phyloP scores from a whole-genome alignment of 2,888 invertebrate species.

The Neoaliturus tenellus region DNA sequence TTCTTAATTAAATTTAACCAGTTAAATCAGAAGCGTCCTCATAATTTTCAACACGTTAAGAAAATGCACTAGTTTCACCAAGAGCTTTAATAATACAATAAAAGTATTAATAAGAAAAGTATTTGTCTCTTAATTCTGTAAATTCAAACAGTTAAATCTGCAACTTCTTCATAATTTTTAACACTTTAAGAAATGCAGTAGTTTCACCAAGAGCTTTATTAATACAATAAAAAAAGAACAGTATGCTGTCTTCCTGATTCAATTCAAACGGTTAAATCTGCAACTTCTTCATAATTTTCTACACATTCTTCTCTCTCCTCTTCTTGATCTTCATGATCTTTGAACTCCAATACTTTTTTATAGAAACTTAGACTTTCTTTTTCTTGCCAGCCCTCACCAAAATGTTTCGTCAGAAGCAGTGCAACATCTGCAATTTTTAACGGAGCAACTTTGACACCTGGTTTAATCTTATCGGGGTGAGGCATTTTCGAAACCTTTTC shows the following conservation, averaged over 20 bases:
- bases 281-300: neutral
- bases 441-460: neutral
- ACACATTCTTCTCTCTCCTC: neutral
- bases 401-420: neutral
- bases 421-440: constrained; percentile 3
- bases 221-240: no score
- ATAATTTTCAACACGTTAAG: no score
- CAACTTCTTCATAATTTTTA: no score
- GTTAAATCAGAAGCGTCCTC: neutral
- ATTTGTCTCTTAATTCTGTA: no score
- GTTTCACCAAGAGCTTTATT: no score
- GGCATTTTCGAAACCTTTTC: neutral
- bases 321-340: neutral
- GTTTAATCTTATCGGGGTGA: neutral
- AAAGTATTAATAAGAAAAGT: no score
- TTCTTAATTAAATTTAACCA: neutral
- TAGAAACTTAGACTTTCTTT: neutral
- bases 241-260: no score
- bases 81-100: no score
- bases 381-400: constrained; percentile 26
- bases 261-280: neutral
- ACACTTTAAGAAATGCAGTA: neutral
- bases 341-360: neutral
- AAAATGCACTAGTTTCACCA: no score
- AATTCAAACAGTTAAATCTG: no score